A percentile compares a stretch with the other conserved stretches of the same genome.
These are phyloP conservation scores for Syrista parreyssii DNA, from an alignment of 2,888 invertebrate species.

Conservation along the genomic window DNA sequence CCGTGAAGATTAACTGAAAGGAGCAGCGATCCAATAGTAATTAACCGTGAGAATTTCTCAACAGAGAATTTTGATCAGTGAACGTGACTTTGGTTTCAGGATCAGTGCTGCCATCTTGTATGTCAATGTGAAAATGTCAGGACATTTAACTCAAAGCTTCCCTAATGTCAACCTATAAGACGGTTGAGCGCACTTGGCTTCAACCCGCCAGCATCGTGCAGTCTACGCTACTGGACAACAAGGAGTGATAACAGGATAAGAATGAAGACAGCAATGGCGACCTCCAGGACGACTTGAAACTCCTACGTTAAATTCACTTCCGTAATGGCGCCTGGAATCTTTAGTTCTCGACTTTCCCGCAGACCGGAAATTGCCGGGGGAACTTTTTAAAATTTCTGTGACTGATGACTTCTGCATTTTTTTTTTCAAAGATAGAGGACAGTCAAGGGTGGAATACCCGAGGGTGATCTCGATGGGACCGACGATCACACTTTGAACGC, in stretches of 20 bases:
- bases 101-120: constrained; percentile 14
- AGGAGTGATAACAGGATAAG: not conserved
- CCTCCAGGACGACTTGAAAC: not conserved
- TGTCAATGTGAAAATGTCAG: constrained; percentile 29
- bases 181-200: constrained; percentile 25
- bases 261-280: not conserved
- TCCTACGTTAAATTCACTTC: not conserved
- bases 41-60: constrained; percentile 18
- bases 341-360: not conserved
- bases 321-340: not conserved
- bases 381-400: not conserved
- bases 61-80: not conserved
- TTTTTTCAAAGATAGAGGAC: not conserved
- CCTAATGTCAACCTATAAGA: constrained; percentile 38
- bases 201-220: not conserved
- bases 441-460: not conserved
- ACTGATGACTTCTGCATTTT: not conserved
- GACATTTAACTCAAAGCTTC: constrained; percentile 30
- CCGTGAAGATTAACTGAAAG: constrained; percentile 29
- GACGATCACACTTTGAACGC: not conserved
- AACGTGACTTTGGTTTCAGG: not conserved
- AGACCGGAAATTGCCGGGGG: not conserved
- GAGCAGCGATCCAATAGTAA: constrained; percentile 33
- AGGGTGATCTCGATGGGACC: not conserved
- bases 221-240: not conserved